Conservation (phyloP, 2,888 invertebrate genomes). For the Metellina segmentata region DNA sequence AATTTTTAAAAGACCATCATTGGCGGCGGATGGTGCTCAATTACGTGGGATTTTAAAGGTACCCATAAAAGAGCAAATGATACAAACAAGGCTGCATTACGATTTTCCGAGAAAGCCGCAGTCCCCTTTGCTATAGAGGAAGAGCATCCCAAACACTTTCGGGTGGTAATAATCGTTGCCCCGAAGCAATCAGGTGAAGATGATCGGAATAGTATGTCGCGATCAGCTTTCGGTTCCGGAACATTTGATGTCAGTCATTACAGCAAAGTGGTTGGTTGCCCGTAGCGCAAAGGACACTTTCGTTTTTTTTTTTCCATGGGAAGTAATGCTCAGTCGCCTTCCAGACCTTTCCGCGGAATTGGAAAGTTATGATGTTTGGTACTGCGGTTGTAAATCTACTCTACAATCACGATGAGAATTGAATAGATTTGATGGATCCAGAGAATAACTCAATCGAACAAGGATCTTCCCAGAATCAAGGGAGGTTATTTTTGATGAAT, state of each 20-base stretch:
- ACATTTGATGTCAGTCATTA: slow-evolving; percentile 55
- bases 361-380: background rate
- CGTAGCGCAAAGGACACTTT: background rate
- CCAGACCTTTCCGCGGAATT: background rate
- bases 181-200: slow-evolving; percentile 22
- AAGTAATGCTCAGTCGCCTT: slow-evolving; percentile 13
- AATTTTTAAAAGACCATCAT: slow-evolving; percentile 38
- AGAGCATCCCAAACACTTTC: background rate
- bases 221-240: slow-evolving; percentile 48
- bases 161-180: slow-evolving; percentile 34
- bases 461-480: background rate
- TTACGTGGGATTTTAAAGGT: slow-evolving; percentile 26
- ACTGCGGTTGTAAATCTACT: background rate
- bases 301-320: background rate
- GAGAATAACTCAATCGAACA: background rate
- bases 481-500: background rate
- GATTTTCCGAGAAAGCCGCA: background rate
- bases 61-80: background rate
- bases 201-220: slow-evolving; percentile 7
- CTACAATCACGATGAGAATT: background rate
- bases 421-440: background rate
- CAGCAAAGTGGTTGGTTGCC: slow-evolving; percentile 13
- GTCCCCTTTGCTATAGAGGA: background rate
- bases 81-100: slow-evolving; percentile 2
- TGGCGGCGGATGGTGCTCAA: slow-evolving; percentile 3